Evolutionary conservation across 2,797 vertebrate species (phyloP).

Genomic region (Labroides dimidiatus): DNA sequence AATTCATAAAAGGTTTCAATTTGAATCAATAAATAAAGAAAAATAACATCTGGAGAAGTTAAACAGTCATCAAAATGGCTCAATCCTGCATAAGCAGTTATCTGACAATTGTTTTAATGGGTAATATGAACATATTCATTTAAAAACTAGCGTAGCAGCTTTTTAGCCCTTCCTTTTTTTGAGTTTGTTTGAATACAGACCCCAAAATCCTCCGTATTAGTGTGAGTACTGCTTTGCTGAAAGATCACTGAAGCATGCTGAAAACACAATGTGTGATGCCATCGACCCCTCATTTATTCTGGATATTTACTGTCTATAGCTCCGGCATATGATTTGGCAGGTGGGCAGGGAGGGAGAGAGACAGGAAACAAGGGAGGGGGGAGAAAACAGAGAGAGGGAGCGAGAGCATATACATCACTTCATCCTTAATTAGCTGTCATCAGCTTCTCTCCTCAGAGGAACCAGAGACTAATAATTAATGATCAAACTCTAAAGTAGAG

Average conservation of each 20-base stretch:
- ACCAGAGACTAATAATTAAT: slow-evolving; percentile 87
- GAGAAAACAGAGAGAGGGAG: slow-evolving; percentile 13
- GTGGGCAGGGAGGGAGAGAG: slow-evolving; percentile 48
- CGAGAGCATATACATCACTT: slow-evolving; percentile 78
- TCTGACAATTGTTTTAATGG: too few relatives aligned
- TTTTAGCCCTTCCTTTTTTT: not conserved
- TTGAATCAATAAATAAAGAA: too few relatives aligned
- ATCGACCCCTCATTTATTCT: slow-evolving; percentile 32
- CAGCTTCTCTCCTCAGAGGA: slow-evolving; percentile 83
- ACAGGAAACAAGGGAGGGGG: not conserved
- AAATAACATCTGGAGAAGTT: too few relatives aligned
- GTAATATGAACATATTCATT: not conserved
- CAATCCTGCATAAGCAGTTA: too few relatives aligned
- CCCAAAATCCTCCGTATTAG: not conserved
- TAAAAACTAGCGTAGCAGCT: not conserved
- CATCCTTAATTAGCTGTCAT: slow-evolving; percentile 88
- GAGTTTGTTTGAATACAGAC: not conserved
- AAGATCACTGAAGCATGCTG: slow-evolving; percentile 26
- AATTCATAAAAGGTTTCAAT: too few relatives aligned
- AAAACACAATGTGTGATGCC: slow-evolving; percentile 45
- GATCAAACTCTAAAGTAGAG: slow-evolving; percentile 79
- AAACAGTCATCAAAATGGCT: too few relatives aligned
- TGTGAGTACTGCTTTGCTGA: not conserved
- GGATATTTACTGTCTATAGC: slow-evolving; percentile 56
- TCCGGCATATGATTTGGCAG: slow-evolving; percentile 66